These are phyloP conservation scores for Menidia menidia DNA, from an alignment of 2,797 vertebrate genomes.

Conservation along the genomic window DNA sequence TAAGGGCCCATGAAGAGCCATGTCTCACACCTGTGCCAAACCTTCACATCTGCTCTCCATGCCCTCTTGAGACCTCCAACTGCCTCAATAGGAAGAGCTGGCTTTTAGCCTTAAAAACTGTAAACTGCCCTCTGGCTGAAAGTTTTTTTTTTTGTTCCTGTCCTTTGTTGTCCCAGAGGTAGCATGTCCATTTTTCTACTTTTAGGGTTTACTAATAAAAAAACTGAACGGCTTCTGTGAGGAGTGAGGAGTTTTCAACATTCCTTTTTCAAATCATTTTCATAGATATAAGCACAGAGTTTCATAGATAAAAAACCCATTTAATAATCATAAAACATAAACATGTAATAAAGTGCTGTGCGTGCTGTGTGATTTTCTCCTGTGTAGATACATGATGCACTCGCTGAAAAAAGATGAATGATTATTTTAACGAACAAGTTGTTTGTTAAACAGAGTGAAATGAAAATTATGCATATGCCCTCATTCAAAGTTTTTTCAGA, in stretches of 20 bases:
- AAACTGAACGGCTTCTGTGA: no score
- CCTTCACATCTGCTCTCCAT: constrained; percentile 54
- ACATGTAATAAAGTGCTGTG: no score
- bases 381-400: neutral
- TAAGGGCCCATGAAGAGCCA: constrained; percentile 41
- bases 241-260: no score
- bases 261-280: no score
- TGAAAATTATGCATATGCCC: neutral
- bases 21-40: constrained; percentile 18
- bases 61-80: constrained; percentile 43
- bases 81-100: constrained; percentile 38
- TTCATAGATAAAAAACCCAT: no score
- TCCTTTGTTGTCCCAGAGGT: neutral
- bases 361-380: neutral
- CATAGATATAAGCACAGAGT: no score
- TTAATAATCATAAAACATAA: no score
- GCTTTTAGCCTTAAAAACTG: constrained; percentile 34
- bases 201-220: neutral
- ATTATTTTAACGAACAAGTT: neutral
- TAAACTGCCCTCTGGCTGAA: constrained; percentile 17
- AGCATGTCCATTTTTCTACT: no score
- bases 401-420: neutral
- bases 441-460: neutral
- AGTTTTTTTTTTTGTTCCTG: neutral
- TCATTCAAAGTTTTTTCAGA: neutral